Percentiles rank a stretch among this genome's conserved stretches.
These are phyloP conservation scores for Podiceps cristatus DNA, from an alignment of 2,113 vertebrate genomes.

Conservation along the genomic window DNA sequence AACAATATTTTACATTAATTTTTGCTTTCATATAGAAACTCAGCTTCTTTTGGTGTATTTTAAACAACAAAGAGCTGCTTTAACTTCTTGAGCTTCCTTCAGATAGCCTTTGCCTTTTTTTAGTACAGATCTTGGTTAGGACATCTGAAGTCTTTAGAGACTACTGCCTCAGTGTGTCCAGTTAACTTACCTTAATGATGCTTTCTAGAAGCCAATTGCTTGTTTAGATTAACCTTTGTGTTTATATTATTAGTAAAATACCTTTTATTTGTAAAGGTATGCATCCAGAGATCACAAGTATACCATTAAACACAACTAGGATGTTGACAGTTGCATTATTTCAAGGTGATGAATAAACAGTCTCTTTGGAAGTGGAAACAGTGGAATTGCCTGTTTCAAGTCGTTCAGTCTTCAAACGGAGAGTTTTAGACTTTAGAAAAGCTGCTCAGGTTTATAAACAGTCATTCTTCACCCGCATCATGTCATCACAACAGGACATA, in stretches of 20 bases:
- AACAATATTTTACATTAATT: background rate
- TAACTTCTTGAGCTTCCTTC: background rate
- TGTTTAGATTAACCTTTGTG: background rate
- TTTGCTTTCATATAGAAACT: background rate
- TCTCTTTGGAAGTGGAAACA: background rate
- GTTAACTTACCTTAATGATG: background rate
- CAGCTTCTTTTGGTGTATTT: background rate
- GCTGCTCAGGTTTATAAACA: background rate
- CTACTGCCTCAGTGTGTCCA: background rate
- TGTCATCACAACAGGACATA: background rate
- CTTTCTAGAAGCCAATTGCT: background rate
- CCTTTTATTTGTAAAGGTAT: background rate
- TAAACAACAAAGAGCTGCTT: background rate
- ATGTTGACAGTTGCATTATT: background rate
- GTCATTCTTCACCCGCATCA: background rate
- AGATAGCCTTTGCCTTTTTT: background rate
- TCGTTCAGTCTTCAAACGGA: background rate
- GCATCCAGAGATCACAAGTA: background rate
- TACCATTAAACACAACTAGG: background rate
- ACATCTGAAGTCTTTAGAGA: background rate
- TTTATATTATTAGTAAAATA: background rate
- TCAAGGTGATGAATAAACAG: background rate
- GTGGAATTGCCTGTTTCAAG: background rate
- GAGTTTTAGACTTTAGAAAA: background rate
- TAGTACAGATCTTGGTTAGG: background rate